These are phyloP conservation scores for Epirrita christyi DNA, from an alignment of 2,888 invertebrate genomes.

Conservation along the genomic window DNA sequence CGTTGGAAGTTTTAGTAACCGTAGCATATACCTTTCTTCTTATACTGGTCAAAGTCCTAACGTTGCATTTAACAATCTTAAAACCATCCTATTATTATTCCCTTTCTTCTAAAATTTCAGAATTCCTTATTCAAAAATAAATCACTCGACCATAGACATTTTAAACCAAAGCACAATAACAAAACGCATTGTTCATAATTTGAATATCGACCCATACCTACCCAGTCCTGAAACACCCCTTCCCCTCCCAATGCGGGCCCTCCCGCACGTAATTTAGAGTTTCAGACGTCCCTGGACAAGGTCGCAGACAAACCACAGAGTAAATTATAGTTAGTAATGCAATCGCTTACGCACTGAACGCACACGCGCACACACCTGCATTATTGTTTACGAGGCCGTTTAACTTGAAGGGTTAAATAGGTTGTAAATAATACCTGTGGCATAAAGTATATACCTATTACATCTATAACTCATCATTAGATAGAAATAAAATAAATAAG, in stretches of 20 bases:
- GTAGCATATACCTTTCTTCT: too few species aligned
- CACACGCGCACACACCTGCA: conserved; percentile 53
- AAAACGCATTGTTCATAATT: conserved; percentile 56
- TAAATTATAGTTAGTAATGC: conserved; percentile 14
- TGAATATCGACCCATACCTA: conserved; percentile 61
- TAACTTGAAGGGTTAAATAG: conserved; percentile 48
- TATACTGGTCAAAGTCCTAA: too few species aligned
- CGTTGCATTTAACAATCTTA: too few species aligned
- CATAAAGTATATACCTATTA: too few species aligned
- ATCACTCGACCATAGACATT: background rate
- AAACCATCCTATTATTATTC: too few species aligned
- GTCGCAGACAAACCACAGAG: conserved; percentile 70
- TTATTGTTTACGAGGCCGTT: conserved; percentile 51
- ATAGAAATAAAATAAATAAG: too few species aligned
- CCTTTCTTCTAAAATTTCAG: too few species aligned
- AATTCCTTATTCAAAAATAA: background rate
- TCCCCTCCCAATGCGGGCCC: conserved; percentile 34
- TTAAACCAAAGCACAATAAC: conserved; percentile 7
- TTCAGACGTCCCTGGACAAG: conserved; percentile 78
- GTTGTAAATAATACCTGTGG: background rate
- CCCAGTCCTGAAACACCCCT: conserved; percentile 28
- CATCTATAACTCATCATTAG: too few species aligned
- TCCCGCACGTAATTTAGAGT: conserved; percentile 53
- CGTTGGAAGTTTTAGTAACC: too few species aligned
- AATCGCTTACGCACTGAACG: conserved; percentile 51